These are phyloP conservation scores for Benthosema pterotum DNA, from an alignment of 2,797 vertebrate genomes.

Conservation along the genomic window DNA sequence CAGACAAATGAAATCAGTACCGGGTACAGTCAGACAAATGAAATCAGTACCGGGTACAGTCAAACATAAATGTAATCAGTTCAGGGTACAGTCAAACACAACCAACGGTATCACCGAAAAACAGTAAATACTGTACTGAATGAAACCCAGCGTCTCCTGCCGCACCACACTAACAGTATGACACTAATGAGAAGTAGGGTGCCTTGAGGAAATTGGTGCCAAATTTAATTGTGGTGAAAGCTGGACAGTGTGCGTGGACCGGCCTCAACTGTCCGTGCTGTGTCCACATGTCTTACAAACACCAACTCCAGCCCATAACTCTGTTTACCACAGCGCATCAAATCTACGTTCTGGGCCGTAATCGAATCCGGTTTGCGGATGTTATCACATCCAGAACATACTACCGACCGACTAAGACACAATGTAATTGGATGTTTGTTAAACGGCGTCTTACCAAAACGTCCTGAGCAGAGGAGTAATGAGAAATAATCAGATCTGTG, in stretches of 20 bases:
- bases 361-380: conserved; percentile 17
- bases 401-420: conserved; percentile 2
- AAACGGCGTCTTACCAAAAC: conserved; percentile 6
- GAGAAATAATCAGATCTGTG: conserved; percentile 1
- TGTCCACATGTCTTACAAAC: conserved; percentile 18
- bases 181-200: conserved; percentile 31
- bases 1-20: too few relatives aligned
- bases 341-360: conserved; percentile 16
- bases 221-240: conserved; percentile 48
- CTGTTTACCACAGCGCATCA: conserved; percentile 16
- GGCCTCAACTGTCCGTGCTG: conserved; percentile 12
- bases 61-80: too few relatives aligned
- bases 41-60: too few relatives aligned
- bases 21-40: too few relatives aligned
- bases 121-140: too few relatives aligned
- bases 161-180: not conserved
- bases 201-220: conserved; percentile 6
- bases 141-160: not conserved
- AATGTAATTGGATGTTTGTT: conserved; percentile 19
- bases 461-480: not conserved
- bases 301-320: conserved; percentile 28
- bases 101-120: too few relatives aligned
- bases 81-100: too few relatives aligned
- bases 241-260: conserved; percentile 36
- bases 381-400: conserved; percentile 12